A percentile compares a stretch with the other conserved stretches of the same genome.
phyloP scores from a whole-genome alignment of 1,140 invertebrate species.

The Stratiolaelaps scimitus region DNA sequence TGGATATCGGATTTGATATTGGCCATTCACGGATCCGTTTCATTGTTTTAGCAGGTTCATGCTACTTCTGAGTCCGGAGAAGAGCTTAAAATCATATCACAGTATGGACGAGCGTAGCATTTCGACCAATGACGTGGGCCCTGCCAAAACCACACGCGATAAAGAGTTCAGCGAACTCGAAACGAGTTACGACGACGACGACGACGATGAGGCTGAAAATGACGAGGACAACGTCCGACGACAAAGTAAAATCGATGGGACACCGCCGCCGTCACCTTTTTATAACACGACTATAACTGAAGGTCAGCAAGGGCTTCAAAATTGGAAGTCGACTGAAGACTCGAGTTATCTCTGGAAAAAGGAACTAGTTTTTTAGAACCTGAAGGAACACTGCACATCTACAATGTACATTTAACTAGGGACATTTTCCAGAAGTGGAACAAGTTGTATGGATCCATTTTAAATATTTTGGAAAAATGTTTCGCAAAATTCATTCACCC shows the following conservation, averaged over 20 bases:
- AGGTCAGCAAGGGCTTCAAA: neutral
- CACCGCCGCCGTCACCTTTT: too few species aligned
- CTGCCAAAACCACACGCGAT: neutral
- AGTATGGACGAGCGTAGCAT: neutral
- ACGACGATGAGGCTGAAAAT: neutral
- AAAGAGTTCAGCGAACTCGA: conserved; percentile 19
- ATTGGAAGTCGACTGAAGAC: neutral
- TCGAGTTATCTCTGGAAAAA: neutral
- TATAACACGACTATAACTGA: neutral
- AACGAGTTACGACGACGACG: conserved; percentile 6
- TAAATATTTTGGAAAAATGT: too few species aligned
- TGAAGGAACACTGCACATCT: too few species aligned
- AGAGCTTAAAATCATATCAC: neutral
- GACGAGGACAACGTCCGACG: neutral
- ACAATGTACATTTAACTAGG: too few species aligned
- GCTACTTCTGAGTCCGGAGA: conserved; percentile 12
- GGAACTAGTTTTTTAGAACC: too few species aligned
- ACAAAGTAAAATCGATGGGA: too few species aligned
- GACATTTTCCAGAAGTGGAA: too few species aligned
- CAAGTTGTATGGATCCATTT: too few species aligned
- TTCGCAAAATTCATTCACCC: too few species aligned
- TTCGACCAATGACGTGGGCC: neutral
- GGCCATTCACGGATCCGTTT: too few species aligned
- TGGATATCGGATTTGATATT: too few species aligned
- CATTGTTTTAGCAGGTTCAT: neutral